A percentile compares a stretch with the other conserved stretches of the same genome.
These are phyloP conservation scores for Trissolcus basalis DNA, from an alignment of 1,140 invertebrate genomes.

Conservation along the genomic window DNA sequence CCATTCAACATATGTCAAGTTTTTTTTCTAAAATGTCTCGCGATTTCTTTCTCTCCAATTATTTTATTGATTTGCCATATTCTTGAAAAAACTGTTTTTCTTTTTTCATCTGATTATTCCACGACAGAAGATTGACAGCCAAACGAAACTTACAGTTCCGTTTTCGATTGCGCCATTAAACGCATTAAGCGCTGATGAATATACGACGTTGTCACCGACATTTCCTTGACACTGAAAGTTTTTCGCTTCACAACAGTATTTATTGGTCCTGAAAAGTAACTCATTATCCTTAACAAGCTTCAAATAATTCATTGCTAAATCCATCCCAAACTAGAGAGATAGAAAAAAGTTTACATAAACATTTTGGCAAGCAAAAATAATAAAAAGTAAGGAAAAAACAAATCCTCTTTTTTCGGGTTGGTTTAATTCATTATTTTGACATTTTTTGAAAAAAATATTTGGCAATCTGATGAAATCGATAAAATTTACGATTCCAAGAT, in stretches of 20 bases:
- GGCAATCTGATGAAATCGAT: no score
- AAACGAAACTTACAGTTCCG: background rate
- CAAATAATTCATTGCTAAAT: no score
- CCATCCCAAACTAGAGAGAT: no score
- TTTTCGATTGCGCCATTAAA: conserved; percentile 1
- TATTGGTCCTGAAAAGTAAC: no score
- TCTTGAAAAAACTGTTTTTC: background rate
- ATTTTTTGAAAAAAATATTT: no score
- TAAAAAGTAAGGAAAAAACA: no score
- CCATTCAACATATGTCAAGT: background rate
- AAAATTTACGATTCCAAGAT: no score
- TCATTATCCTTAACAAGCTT: no score
- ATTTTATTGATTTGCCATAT: background rate
- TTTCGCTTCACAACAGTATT: background rate
- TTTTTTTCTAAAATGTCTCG: background rate
- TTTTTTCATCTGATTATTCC: background rate
- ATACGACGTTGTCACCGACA: background rate
- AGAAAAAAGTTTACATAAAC: no score
- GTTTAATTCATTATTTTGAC: no score
- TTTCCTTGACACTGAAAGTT: background rate
- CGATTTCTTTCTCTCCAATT: background rate
- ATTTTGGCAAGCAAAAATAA: no score
- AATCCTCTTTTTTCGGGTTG: no score
- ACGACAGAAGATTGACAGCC: conserved; percentile 1
- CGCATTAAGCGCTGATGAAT: conserved; percentile 2